A percentile compares a stretch with the other conserved stretches of the same genome.
Evolutionary conservation across 2,797 vertebrate genomes (phyloP).

Genomic region (Varecia variegata): DNA sequence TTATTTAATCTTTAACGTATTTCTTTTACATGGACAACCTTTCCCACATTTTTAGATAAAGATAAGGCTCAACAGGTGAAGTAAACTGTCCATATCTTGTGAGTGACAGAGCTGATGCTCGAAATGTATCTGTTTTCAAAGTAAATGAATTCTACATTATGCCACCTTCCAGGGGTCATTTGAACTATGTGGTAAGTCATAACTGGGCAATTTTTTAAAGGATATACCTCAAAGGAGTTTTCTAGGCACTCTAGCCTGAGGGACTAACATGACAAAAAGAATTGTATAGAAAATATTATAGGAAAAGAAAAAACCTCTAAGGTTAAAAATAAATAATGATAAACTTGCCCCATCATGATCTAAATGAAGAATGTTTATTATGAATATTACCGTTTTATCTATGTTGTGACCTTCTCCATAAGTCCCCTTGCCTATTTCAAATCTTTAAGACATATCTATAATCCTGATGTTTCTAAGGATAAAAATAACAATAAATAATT

Average conservation of each 20-base stretch:
- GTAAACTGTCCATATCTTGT: background rate
- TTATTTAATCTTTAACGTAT: background rate
- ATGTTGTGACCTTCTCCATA: background rate
- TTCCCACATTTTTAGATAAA: background rate
- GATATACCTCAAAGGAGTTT: background rate
- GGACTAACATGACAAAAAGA: background rate
- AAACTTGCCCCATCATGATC: background rate
- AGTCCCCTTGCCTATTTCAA: background rate
- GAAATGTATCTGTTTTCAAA: constrained; percentile 19
- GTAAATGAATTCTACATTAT: background rate
- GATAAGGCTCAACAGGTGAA: background rate
- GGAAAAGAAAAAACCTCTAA: background rate
- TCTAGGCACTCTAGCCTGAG: background rate
- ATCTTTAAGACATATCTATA: background rate
- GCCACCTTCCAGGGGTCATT: background rate
- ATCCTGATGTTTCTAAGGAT: background rate
- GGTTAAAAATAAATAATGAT: constrained; percentile 20
- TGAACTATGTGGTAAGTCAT: background rate
- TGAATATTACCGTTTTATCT: background rate
- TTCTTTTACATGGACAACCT: background rate
- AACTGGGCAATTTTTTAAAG: background rate
- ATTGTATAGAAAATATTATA: background rate
- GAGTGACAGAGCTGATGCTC: background rate
- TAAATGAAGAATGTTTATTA: background rate
- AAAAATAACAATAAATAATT: constrained; percentile 1